phyloP scores from a whole-genome alignment of 2,888 invertebrate genomes.

The Shargacucullia verbasci region DNA sequence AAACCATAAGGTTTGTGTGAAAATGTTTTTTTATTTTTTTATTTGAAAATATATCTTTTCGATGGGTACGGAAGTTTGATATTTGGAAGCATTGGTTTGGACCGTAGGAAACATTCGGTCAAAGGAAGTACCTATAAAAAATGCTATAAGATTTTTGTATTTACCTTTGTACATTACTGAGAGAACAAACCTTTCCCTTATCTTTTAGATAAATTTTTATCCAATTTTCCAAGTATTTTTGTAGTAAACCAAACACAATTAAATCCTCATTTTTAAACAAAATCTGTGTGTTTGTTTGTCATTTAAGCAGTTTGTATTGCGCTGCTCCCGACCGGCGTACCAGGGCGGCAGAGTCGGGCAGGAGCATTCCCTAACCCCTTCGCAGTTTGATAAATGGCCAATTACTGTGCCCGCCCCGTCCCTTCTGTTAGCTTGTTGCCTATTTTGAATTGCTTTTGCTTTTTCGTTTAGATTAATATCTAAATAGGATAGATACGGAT shows the following conservation, averaged over 20 bases:
- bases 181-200: no score
- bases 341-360: slow-evolving; percentile 79
- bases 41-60: no score
- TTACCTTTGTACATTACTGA: no score
- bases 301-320: slow-evolving; percentile 61
- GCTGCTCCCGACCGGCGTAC: slow-evolving; percentile 63
- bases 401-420: slow-evolving; percentile 87
- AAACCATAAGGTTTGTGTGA: no score
- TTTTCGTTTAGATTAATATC: slow-evolving; percentile 90
- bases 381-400: slow-evolving; percentile 90
- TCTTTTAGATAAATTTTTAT: not conserved
- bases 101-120: no score
- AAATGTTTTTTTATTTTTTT: no score
- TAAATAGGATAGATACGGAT: slow-evolving; percentile 89
- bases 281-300: slow-evolving; percentile 71
- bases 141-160: no score
- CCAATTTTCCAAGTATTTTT: not conserved
- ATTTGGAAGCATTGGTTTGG: no score
- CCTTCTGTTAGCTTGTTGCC: slow-evolving; percentile 89
- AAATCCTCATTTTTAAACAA: slow-evolving; percentile 47
- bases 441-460: slow-evolving; percentile 89
- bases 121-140: no score
- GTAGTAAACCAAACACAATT: slow-evolving; percentile 35
- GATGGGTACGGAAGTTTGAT: no score
- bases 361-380: slow-evolving; percentile 87